Percentiles rank a stretch among this genome's conserved stretches.
Evolutionary conservation across 1,140 invertebrate genomes (phyloP).

Genomic region (Odontomachus brunneus): DNA sequence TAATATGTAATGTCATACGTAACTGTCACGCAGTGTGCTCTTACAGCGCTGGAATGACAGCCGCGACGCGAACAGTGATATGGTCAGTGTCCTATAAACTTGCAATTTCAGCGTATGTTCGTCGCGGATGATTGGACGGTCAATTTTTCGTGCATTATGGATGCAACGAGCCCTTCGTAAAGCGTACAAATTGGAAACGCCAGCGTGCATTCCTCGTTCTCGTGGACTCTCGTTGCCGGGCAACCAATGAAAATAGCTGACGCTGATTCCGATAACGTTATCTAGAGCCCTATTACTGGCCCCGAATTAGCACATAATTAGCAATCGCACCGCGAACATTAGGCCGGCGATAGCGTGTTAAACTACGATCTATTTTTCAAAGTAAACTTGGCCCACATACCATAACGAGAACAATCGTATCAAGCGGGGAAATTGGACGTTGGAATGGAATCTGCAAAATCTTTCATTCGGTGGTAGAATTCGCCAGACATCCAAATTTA

Average conservation of each 20-base stretch:
- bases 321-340: constrained; percentile 44
- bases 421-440: constrained; percentile 1
- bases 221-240: constrained; percentile 22
- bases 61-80: neutral
- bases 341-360: constrained; percentile 46
- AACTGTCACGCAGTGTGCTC: neutral
- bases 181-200: constrained; percentile 50
- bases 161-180: constrained; percentile 24
- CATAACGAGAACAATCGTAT: constrained; percentile 23
- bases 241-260: constrained; percentile 65
- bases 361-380: constrained; percentile 62
- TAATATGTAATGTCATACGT: constrained; percentile 12
- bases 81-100: constrained; percentile 24
- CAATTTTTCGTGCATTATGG: constrained; percentile 52
- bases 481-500: neutral
- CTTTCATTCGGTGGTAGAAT: neutral
- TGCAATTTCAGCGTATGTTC: constrained; percentile 37
- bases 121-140: constrained; percentile 34
- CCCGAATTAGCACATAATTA: constrained; percentile 73
- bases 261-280: constrained; percentile 53
- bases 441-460: constrained; percentile 2
- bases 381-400: constrained; percentile 47
- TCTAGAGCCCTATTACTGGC: constrained; percentile 63
- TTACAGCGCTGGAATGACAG: neutral
- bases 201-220: constrained; percentile 5